Base-by-base conservation (phyloP, 2,888 invertebrate species). In the Phalangium opilio region DNA sequence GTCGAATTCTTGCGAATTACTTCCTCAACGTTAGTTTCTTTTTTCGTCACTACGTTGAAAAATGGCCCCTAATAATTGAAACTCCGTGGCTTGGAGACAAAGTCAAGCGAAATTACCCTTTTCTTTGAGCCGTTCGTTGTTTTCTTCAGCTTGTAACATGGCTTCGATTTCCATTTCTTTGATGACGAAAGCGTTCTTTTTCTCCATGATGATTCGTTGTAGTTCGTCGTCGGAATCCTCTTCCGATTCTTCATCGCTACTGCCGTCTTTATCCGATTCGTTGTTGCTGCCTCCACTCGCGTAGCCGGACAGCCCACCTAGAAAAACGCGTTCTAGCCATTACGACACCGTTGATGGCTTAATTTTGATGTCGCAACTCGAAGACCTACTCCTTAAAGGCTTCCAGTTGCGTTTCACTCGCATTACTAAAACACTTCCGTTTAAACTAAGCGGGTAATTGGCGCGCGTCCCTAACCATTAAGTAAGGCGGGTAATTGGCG, bases 261-360 rank as follows among this genome's bases (percentile, higher is more conserved):
- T 45, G 47, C 77, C 74, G 27, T 27, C 27, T 27, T 27, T 27
- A 59, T 83, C 83, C 32, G 80, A 76, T 2, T 77, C 68, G 45
- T 77, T 79, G 55, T 73, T 76, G 45, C 75, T 77, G 62, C 78
- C 83, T 27, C 27, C 27, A 27, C 27, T 27, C 5, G 5, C 27
- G 49, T 54, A 54, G 34, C 48, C 52, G 27, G 50, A 44, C 32
- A 54, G 52, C 34, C 49, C 49, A 41, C 49, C 52, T 52, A 45
- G n/a, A n/a, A n/a, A n/a, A n/a, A n/a, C n/a, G n/a, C n/a, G n/a
- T n/a, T n/a, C n/a, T n/a, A n/a, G 19, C 35, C 41, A 34, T 32
- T 20, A 34, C 38, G 44, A 48, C 44, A 34, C 27, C 48, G n/a
- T n/a, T n/a, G n/a, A n/a, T n/a, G n/a, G n/a, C n/a, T n/a, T n/a